Percentiles rank a stretch among this genome's conserved stretches.
These are phyloP conservation scores for Tinea semifulvella DNA, from an alignment of 2,888 invertebrate species.

Conservation along the genomic window DNA sequence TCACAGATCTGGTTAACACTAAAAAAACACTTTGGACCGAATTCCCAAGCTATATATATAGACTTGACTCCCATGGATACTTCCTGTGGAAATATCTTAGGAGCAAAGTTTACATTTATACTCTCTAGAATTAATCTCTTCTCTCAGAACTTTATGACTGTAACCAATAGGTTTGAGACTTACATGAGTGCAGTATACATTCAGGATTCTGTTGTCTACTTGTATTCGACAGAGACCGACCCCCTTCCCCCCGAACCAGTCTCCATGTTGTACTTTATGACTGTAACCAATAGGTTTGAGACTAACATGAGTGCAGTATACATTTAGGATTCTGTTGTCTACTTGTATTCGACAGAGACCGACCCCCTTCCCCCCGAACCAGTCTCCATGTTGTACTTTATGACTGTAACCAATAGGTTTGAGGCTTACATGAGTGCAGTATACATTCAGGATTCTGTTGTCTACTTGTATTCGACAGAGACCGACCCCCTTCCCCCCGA, in stretches of 20 bases:
- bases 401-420: constrained; percentile 97
- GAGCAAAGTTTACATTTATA: no score
- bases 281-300: no score
- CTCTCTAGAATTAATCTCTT: no score
- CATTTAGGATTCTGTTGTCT: constrained; percentile 75
- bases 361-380: constrained; percentile 98
- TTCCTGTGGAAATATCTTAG: no score
- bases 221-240: constrained; percentile 83
- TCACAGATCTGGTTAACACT: no score
- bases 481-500: constrained; percentile 95
- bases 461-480: constrained; percentile 77
- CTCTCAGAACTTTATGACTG: no score
- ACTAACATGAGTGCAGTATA: constrained; percentile 94
- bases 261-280: constrained; percentile 94
- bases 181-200: constrained; percentile 95
- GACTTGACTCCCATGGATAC: no score
- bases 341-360: constrained; percentile 81
- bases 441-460: constrained; percentile 80
- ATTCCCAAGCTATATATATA: no score
- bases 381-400: constrained; percentile 95
- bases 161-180: no score
- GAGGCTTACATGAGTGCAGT: constrained; percentile 94
- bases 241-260: constrained; percentile 99
- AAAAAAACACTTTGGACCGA: no score
- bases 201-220: constrained; percentile 73